A percentile compares a stretch with the other conserved stretches of the same genome.
Evolutionary conservation across 2,113 vertebrate species (phyloP).

Genomic region (Hylia prasina): DNA sequence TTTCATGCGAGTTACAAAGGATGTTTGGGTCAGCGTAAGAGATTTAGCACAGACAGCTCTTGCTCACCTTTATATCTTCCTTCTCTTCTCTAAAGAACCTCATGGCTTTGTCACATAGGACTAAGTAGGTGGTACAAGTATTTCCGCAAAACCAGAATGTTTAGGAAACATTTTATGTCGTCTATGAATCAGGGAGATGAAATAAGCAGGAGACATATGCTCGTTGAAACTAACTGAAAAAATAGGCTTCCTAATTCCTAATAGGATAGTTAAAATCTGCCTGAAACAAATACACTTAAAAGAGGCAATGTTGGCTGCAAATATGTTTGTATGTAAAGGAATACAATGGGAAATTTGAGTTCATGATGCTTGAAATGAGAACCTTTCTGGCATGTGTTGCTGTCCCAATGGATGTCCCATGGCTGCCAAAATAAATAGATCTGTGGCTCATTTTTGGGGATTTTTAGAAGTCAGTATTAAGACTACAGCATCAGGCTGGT

Average conservation of each 20-base stretch:
- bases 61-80: not conserved
- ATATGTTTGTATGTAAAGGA: rapidly evolving
- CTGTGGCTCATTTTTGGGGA: not conserved
- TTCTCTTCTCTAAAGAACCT: not conserved
- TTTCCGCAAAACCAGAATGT: not conserved
- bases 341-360: not conserved
- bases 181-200: not conserved
- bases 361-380: not conserved
- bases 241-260: not conserved
- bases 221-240: not conserved
- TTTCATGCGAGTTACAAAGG: not conserved
- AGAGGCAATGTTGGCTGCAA: not conserved
- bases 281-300: not conserved
- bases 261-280: not conserved
- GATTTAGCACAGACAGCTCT: not conserved
- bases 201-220: not conserved
- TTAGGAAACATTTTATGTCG: not conserved
- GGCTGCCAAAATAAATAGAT: not conserved
- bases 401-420: not conserved
- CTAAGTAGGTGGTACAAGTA: not conserved
- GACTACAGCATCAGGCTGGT: not conserved
- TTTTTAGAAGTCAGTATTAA: not conserved
- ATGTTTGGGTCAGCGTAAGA: not conserved
- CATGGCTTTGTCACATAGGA: not conserved
- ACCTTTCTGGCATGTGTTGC: not conserved